These are phyloP conservation scores for Pachyseris speciosa DNA, from an alignment of 64 coral and sea anemone species.

Conservation along the genomic window DNA sequence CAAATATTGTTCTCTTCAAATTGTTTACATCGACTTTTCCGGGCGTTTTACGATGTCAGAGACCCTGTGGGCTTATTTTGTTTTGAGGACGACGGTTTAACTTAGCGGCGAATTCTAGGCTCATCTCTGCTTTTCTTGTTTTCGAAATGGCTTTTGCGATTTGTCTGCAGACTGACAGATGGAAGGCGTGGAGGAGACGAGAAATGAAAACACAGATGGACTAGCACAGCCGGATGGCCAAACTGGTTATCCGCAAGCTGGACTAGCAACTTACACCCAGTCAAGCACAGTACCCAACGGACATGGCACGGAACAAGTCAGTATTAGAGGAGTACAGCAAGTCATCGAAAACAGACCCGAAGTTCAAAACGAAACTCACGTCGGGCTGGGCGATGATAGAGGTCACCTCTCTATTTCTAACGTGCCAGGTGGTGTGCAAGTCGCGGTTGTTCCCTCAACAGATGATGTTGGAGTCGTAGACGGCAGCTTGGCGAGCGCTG, in stretches of 20 bases:
- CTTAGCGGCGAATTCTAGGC: not conserved
- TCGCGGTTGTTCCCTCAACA: slow-evolving; percentile 78
- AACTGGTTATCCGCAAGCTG: slow-evolving; percentile 83
- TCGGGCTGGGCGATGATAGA: slow-evolving; percentile 78
- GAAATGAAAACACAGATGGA: slow-evolving; percentile 77
- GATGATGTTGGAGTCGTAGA: slow-evolving; percentile 79
- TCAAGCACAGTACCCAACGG: slow-evolving; percentile 85
- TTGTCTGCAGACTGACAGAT: slow-evolving; percentile 1
- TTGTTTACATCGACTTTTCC: slow-evolving; percentile 42
- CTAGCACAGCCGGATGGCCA: slow-evolving; percentile 51
- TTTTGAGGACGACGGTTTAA: not conserved
- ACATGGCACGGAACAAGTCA: slow-evolving; percentile 71
- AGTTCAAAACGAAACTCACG: slow-evolving; percentile 85
- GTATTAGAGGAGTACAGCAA: slow-evolving; percentile 64
- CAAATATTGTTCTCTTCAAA: not conserved
- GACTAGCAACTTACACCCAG: slow-evolving; percentile 75
- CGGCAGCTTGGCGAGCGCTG: slow-evolving; percentile 36
- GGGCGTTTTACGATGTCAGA: slow-evolving; percentile 47
- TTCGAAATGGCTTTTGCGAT: slow-evolving; percentile 11
- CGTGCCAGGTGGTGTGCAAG: slow-evolving; percentile 82
- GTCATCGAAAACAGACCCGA: slow-evolving; percentile 83
- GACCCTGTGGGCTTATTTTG: slow-evolving; percentile 45
- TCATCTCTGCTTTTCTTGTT: slow-evolving; percentile 37
- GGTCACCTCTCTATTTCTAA: slow-evolving; percentile 70
- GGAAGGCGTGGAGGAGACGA: slow-evolving; percentile 75